phyloP scores from a whole-genome alignment of 2,888 invertebrate species.

The Eupithecia exiguata region DNA sequence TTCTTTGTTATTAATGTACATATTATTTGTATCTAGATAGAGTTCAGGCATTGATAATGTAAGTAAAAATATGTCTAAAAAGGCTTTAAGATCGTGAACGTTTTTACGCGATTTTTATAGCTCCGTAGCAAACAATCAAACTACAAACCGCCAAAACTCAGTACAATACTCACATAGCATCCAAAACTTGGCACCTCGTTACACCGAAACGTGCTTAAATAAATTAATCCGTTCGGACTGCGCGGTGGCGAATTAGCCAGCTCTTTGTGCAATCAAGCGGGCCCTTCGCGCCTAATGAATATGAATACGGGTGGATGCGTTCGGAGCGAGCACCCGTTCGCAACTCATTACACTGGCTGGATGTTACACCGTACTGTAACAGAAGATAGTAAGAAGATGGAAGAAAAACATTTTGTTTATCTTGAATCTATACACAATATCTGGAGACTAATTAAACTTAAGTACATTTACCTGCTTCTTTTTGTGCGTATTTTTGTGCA shows the following conservation, averaged over 20 bases:
- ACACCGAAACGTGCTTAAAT: conserved; percentile 62
- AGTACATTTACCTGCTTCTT: too few relatives aligned
- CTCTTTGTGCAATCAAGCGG: conserved; percentile 84
- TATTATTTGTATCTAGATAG: too few relatives aligned
- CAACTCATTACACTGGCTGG: conserved; percentile 65
- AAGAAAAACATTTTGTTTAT: too few relatives aligned
- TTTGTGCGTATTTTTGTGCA: too few relatives aligned
- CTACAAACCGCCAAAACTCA: conserved; percentile 29
- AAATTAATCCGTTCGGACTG: conserved; percentile 68
- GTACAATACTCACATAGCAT: conserved; percentile 30
- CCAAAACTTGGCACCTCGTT: conserved; percentile 53
- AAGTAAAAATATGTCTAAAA: too few relatives aligned
- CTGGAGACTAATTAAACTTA: too few relatives aligned
- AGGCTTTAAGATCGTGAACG: too few relatives aligned
- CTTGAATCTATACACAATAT: too few relatives aligned
- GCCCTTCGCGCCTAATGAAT: conserved; percentile 81
- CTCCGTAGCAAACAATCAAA: neutral
- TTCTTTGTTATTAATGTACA: too few relatives aligned
- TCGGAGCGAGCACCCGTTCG: conserved; percentile 56
- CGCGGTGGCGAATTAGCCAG: conserved; percentile 76
- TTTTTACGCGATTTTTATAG: too few relatives aligned
- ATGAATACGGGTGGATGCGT: conserved; percentile 77
- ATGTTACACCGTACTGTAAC: conserved; percentile 47
- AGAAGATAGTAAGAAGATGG: neutral
- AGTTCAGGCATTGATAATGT: too few relatives aligned